phyloP scores from a whole-genome alignment of 1,140 invertebrate species.

The Sminthurinus signatus region DNA sequence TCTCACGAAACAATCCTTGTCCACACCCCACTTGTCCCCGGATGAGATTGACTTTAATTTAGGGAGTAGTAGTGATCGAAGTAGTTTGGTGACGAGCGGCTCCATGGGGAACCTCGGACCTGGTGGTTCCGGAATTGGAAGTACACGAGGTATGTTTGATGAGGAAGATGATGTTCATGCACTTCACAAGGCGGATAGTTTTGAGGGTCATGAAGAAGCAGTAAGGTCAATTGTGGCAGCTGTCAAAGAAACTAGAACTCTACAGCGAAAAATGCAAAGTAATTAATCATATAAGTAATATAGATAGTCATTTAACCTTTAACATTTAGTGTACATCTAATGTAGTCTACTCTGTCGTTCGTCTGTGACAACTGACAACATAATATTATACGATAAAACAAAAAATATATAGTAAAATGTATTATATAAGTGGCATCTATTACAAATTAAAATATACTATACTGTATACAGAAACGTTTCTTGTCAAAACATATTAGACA shows the following conservation, averaged over 20 bases:
- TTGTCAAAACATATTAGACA: no score
- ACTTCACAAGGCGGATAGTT: constrained; percentile 58
- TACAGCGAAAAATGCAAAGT: constrained; percentile 44
- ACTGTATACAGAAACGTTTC: no score
- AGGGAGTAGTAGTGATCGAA: constrained; percentile 15
- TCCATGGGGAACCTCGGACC: not conserved
- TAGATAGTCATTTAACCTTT: not conserved
- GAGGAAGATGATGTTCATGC: constrained; percentile 41
- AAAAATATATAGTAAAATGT: no score
- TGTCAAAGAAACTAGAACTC: constrained; percentile 58
- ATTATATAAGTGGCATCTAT: no score
- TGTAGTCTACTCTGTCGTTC: no score
- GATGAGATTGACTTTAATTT: constrained; percentile 27
- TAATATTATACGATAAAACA: no score
- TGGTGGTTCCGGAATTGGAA: not conserved
- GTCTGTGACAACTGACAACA: no score
- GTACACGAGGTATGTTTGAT: constrained; percentile 6
- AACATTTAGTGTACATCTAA: not conserved
- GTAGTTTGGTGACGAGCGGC: not conserved
- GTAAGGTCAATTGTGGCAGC: constrained; percentile 62
- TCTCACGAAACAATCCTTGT: constrained; percentile 23
- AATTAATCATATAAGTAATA: not conserved
- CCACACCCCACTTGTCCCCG: constrained; percentile 32
- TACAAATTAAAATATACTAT: no score
- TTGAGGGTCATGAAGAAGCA: constrained; percentile 65